phyloP scores from a whole-genome alignment of 2,113 vertebrate species.

The Myotis brandtii region DNA sequence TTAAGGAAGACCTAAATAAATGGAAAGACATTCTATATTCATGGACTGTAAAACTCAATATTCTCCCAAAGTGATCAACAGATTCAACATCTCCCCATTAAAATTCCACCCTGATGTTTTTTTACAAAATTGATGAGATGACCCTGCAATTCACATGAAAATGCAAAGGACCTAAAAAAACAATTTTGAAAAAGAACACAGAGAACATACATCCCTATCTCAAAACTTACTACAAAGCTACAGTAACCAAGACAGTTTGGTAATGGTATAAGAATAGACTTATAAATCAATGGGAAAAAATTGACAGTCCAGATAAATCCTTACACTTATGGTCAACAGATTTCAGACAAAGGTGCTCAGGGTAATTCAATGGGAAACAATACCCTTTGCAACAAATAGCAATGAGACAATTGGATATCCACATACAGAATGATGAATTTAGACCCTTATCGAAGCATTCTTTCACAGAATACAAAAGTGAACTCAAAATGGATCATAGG shows the following conservation, averaged over 20 bases:
- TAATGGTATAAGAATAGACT: neutral
- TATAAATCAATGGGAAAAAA: neutral
- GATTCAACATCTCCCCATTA: neutral
- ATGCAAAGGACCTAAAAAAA: slow-evolving; percentile 34
- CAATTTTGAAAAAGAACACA: neutral
- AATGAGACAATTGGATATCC: neutral
- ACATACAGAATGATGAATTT: neutral
- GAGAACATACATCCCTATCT: neutral
- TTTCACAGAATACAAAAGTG: neutral
- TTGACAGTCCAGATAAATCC: neutral
- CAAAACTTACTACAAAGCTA: slow-evolving; percentile 26
- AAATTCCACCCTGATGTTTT: neutral
- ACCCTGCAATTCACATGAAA: slow-evolving; percentile 12
- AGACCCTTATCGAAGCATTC: neutral
- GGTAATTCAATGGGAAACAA: neutral
- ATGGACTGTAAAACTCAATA: neutral
- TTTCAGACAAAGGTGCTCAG: slow-evolving; percentile 19
- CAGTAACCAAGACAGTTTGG: neutral
- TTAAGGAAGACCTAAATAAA: neutral
- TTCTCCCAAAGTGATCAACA: neutral
- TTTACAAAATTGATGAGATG: neutral
- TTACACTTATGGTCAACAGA: neutral
- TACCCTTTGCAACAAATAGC: neutral
- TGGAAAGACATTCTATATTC: neutral
- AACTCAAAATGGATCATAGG: neutral